Conservation (phyloP, 2,797 vertebrate genomes). For the Ptychobarbus kaznakovi region DNA sequence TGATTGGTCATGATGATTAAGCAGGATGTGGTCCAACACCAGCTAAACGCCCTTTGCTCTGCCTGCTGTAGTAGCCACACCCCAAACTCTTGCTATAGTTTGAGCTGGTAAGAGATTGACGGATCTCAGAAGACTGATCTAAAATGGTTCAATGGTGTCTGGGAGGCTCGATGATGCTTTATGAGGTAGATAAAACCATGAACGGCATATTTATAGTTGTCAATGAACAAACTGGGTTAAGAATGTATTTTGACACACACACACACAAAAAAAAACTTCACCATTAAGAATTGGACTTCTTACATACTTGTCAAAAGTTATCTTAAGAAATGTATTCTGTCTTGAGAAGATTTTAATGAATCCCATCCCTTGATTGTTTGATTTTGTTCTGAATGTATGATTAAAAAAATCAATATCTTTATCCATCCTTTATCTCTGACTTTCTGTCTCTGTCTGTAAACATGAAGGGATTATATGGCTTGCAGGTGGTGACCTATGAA, state of each 20-base stretch:
- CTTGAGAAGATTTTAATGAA: neutral
- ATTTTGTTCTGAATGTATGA: neutral
- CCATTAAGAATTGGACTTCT: neutral
- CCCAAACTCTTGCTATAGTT: too few species aligned
- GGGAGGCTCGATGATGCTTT: too few species aligned
- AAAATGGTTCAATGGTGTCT: too few species aligned
- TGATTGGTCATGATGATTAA: neutral
- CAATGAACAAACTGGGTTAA: too few species aligned
- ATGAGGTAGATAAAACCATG: too few species aligned
- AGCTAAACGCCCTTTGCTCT: too few species aligned
- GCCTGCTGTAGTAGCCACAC: too few species aligned
- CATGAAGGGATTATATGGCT: slow-evolving; percentile 18
- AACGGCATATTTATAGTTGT: too few species aligned
- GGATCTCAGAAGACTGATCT: too few species aligned
- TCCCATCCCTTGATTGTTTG: neutral
- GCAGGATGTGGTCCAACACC: neutral
- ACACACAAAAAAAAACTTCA: too few species aligned
- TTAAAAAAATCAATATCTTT: neutral
- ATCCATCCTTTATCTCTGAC: neutral
- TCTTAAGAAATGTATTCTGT: neutral
- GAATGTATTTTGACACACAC: too few species aligned
- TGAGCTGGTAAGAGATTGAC: too few species aligned
- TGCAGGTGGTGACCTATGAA: slow-evolving; percentile 51
- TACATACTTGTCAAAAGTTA: neutral
- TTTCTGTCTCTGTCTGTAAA: slow-evolving; percentile 6